A percentile compares a stretch with the other conserved stretches of the same genome.
phyloP scores from a whole-genome alignment of 2,797 vertebrate species.

The Danio albolineatus region DNA sequence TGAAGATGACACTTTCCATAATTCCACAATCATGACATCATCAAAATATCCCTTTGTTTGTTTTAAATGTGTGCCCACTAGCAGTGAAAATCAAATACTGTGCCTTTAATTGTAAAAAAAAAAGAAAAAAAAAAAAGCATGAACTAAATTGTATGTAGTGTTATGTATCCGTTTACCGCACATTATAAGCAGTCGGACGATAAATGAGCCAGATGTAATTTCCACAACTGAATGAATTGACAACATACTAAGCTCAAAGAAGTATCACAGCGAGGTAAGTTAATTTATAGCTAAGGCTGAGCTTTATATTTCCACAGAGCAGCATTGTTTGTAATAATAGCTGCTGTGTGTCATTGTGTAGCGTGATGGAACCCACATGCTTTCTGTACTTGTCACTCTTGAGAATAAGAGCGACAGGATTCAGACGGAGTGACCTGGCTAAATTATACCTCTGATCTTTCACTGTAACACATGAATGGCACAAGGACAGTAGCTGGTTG shows the following conservation, averaged over 20 bases:
- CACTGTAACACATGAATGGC: not conserved
- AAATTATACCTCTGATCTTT: slow-evolving; percentile 27
- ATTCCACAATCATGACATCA: no score
- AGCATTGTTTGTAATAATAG: slow-evolving; percentile 44
- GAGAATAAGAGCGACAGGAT: slow-evolving; percentile 7
- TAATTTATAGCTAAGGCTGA: not conserved
- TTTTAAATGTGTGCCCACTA: no score
- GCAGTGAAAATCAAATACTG: no score
- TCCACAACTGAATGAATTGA: not conserved
- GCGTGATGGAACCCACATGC: slow-evolving; percentile 17
- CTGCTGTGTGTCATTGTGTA: slow-evolving; percentile 28
- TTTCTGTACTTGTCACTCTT: not conserved
- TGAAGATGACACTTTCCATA: no score
- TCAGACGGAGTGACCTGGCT: slow-evolving; percentile 10
- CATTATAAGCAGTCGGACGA: not conserved
- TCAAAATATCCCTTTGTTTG: no score
- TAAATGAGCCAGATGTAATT: not conserved
- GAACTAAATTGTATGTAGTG: no score
- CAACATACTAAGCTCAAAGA: not conserved
- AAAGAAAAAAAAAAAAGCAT: no score
- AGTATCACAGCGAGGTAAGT: not conserved
- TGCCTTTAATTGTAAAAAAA: not conserved
- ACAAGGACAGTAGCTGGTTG: not conserved
- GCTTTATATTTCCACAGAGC: slow-evolving; percentile 34
- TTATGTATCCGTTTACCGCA: no score